Evolutionary conservation across 2,888 invertebrate genomes (phyloP).

Genomic region (Ophioninae sp.): DNA sequence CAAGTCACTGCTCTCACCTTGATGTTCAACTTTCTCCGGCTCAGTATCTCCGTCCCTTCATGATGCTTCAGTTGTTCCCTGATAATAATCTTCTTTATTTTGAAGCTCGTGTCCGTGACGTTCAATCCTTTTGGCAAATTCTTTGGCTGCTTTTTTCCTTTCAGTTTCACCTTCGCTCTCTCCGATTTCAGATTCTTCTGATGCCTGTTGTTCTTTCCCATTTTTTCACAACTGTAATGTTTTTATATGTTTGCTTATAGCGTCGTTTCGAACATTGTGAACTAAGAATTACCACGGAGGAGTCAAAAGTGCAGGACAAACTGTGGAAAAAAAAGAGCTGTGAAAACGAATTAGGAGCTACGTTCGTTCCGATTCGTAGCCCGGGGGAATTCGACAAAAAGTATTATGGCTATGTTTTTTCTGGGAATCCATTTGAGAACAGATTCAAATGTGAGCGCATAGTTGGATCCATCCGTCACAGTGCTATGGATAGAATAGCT

Average conservation of each 20-base stretch:
- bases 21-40: conserved; percentile 86
- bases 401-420: too few relatives aligned
- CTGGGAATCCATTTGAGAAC: too few relatives aligned
- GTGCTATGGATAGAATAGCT: too few relatives aligned
- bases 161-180: conserved; percentile 94
- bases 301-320: not conserved
- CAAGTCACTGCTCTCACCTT: conserved; percentile 81
- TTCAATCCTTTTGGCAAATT: conserved; percentile 92
- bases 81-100: conserved; percentile 93
- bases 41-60: conserved; percentile 84
- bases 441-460: too few relatives aligned
- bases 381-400: too few relatives aligned
- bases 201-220: conserved; percentile 85
- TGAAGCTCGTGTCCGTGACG: conserved; percentile 94
- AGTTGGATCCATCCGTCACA: too few relatives aligned
- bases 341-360: too few relatives aligned
- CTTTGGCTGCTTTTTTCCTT: conserved; percentile 85
- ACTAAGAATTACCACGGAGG: not conserved
- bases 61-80: conserved; percentile 87
- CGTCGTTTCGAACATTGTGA: not conserved
- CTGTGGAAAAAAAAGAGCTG: too few relatives aligned
- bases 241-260: not conserved
- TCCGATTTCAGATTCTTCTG: conserved; percentile 91
- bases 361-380: too few relatives aligned
- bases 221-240: conserved; percentile 69